Base-by-base conservation (phyloP, 2,888 invertebrate genomes). In the Carcina quercana region DNA sequence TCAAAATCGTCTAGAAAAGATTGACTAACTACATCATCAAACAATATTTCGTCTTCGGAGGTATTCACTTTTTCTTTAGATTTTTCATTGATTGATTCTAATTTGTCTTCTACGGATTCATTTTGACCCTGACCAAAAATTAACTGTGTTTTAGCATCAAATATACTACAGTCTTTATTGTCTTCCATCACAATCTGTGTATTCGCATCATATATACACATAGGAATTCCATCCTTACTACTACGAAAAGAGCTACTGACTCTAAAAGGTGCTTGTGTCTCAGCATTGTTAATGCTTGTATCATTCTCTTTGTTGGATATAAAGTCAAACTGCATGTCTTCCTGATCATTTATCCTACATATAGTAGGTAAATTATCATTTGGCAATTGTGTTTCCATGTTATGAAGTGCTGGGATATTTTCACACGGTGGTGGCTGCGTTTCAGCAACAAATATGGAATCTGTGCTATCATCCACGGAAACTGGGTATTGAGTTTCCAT, bases 21-120 rank as follows among this genome's bases (percentile, higher is more conserved):
- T 31, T 62, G 52, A 29, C 43, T 54, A 28, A 70, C 64, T 25
- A 74, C 38, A 20, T 75, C 76, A 22, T 74, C 67, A 58, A 78
- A 75, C 6, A 66, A 21, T 35, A 79, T 58, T 34, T 60, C 56
- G 35, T 76, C 76, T 42, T 71, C 60, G 8, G 75, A 75, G 37
- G 40, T 47, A 45, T 60, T 51, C 2, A 44, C 30, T 37, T 47
- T 59, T 14, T 37, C 38, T 19, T 32, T 37, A 35, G 31, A 29
- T 30, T 30, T 24, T 5, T 3, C 13, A 17, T 13, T 24, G 1
- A 5, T 30, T 15, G 3, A 2, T 8, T 17, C 8, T 11, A 5
- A 15, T 26, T 15, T 26, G 8, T 15, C 6, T n/a, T 28, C 28
- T 7, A 11, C 3, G 10, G 27, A 15, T 14, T 10, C 12, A n/a